Conservation (phyloP, 1,140 invertebrate species). For the Rhagoletis zephyria region DNA sequence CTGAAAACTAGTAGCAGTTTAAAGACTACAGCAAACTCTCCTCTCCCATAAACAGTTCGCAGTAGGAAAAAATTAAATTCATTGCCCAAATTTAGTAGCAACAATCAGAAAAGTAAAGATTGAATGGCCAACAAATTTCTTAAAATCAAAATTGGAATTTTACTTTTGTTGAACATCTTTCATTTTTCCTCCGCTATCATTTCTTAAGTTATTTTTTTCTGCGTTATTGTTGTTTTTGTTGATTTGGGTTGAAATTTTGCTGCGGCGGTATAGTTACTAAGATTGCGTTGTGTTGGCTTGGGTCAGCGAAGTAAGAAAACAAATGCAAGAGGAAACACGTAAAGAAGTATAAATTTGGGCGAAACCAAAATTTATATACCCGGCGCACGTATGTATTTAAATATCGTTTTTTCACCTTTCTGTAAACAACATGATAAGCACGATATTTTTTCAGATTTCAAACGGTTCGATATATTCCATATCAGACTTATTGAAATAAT, state of each 20-base stretch:
- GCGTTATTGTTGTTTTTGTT: background rate
- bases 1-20: no score
- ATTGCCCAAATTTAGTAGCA: background rate
- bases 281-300: background rate
- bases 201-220: no score
- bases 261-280: background rate
- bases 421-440: no score
- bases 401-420: no score
- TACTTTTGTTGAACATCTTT: background rate
- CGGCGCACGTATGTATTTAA: no score
- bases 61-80: no score
- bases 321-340: background rate
- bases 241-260: background rate
- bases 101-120: background rate
- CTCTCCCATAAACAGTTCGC: no score
- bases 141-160: slow-evolving; percentile 21
- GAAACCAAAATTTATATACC: no score
- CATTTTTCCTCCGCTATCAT: background rate
- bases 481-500: no score
- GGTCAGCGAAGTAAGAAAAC: background rate
- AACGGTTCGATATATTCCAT: no score
- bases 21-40: no score
- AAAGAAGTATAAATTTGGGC: background rate
- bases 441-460: no score
- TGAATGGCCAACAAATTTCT: background rate